Percentiles rank a stretch among this genome's conserved stretches.
Evolutionary conservation across 2,888 invertebrate species (phyloP).

Genomic region (Aromia moschata): DNA sequence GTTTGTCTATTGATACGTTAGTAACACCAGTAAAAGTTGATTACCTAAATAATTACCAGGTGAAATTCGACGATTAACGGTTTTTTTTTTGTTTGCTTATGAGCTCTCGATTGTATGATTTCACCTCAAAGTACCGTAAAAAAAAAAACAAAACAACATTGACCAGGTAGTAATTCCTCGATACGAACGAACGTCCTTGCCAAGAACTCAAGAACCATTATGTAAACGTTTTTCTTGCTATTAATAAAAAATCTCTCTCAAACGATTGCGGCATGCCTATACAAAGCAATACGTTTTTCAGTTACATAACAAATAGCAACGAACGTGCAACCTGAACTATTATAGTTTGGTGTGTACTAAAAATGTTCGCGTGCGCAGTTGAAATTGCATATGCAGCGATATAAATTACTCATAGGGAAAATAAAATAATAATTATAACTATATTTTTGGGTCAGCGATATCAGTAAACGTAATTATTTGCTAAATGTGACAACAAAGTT

Average conservation of each 20-base stretch:
- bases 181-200: conserved; percentile 4
- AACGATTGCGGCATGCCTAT: conserved; percentile 2
- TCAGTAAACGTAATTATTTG: too few relatives aligned
- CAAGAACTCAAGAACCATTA: background rate
- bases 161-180: background rate
- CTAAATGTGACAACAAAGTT: background rate
- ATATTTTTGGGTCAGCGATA: background rate
- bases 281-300: conserved; percentile 1
- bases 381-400: conserved; percentile 3
- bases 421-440: background rate
- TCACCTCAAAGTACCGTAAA: background rate
- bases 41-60: background rate
- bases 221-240: conserved; percentile 9
- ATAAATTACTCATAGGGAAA: background rate
- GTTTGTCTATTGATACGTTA: too few relatives aligned
- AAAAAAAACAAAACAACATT: background rate
- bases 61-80: background rate
- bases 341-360: conserved; percentile 1
- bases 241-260: conserved; percentile 7
- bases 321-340: background rate
- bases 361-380: background rate
- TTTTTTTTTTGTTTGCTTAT: background rate
- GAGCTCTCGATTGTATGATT: background rate
- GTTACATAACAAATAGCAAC: conserved; percentile 3
- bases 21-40: background rate